These are phyloP conservation scores for Aphis craccivora DNA, from an alignment of 1,140 invertebrate genomes.

Conservation along the genomic window DNA sequence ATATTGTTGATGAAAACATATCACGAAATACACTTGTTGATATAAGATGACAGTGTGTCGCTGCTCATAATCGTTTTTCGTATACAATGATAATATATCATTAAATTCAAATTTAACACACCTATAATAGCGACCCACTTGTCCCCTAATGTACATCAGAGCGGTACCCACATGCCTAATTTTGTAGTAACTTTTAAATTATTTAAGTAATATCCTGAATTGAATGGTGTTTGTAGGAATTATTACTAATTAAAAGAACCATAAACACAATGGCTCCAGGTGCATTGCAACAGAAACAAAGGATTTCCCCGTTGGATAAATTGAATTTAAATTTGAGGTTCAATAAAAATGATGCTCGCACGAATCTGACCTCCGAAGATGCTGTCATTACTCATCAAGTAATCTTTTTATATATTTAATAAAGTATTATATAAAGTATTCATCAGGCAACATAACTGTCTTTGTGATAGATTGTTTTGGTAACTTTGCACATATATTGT, in stretches of 20 bases:
- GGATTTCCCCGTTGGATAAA: constrained; percentile 83
- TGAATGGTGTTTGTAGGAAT: not conserved
- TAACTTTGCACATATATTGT: not conserved
- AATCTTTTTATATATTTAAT: not conserved
- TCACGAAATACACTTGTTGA: too few species aligned
- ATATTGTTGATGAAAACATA: too few species aligned
- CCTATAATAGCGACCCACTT: too few species aligned
- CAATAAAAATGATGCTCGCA: constrained; percentile 75
- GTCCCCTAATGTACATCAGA: too few species aligned
- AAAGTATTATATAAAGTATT: too few species aligned
- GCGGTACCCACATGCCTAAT: too few species aligned
- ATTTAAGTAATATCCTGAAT: not conserved
- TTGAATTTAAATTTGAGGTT: constrained; percentile 79
- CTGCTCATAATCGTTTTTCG: too few species aligned
- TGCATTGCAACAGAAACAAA: constrained; percentile 82
- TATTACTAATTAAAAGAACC: not conserved
- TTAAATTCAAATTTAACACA: too few species aligned
- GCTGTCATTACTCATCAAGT: not conserved
- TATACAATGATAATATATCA: too few species aligned
- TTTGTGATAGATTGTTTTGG: not conserved
- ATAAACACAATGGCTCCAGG: constrained; percentile 71
- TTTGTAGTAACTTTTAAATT: not conserved
- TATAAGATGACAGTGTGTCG: too few species aligned
- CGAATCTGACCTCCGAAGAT: constrained; percentile 71
- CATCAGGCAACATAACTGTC: not conserved